These are phyloP conservation scores for Incurvaria masculella DNA, from an alignment of 2,888 invertebrate genomes.

Conservation along the genomic window DNA sequence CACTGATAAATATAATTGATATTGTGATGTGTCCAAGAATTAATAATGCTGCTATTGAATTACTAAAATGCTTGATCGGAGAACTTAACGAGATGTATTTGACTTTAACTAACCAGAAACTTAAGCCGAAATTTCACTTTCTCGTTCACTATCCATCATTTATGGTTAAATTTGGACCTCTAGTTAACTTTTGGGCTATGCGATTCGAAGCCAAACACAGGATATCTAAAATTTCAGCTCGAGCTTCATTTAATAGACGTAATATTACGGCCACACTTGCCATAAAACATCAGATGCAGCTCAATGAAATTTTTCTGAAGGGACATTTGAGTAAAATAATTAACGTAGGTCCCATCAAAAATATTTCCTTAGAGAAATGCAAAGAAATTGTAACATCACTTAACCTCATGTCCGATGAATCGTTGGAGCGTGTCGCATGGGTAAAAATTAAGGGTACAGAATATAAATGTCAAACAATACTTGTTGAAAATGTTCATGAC, in stretches of 20 bases:
- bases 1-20: background rate
- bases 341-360: no score
- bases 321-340: background rate
- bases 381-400: background rate
- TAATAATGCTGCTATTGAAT: background rate
- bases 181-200: constrained; percentile 1
- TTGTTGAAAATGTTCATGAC: background rate
- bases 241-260: constrained; percentile 10
- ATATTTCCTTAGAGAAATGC: background rate
- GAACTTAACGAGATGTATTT: background rate
- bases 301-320: constrained; percentile 9
- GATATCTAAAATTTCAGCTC: constrained; percentile 10
- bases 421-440: background rate
- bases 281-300: constrained; percentile 10
- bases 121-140: no score
- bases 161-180: constrained; percentile 2
- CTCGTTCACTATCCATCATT: background rate
- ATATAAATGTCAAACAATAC: background rate
- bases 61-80: background rate
- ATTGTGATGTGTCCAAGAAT: background rate
- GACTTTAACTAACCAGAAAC: no score
- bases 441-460: background rate
- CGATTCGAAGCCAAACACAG: constrained; percentile 9
- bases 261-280: constrained; percentile 9
- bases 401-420: no score